phyloP scores from a whole-genome alignment of 1,140 invertebrate species.

The Luehdorfia chinensis region DNA sequence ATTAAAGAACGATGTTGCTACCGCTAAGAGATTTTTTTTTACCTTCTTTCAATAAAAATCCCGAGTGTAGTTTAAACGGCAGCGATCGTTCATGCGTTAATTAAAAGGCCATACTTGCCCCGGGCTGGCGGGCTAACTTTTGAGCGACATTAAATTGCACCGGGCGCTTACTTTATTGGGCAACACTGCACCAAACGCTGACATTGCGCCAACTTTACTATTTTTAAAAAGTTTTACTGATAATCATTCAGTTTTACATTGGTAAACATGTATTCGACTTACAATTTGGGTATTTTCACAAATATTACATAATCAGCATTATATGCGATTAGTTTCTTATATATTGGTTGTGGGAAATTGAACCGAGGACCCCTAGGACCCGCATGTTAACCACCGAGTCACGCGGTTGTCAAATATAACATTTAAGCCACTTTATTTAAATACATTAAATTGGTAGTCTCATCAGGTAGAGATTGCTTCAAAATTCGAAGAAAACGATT shows the following conservation, averaged over 20 bases:
- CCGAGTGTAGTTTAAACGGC: no score
- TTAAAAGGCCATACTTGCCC: slow-evolving; percentile 29
- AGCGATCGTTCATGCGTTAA: slow-evolving; percentile 21
- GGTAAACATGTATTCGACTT: neutral
- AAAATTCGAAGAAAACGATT: slow-evolving; percentile 40
- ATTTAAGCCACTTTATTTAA: no score
- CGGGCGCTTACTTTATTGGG: slow-evolving; percentile 51
- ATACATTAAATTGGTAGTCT: slow-evolving; percentile 14
- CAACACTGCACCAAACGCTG: slow-evolving; percentile 36
- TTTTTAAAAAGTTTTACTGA: slow-evolving; percentile 41
- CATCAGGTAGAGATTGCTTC: slow-evolving; percentile 18
- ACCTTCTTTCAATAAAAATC: no score
- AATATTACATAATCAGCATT: no score
- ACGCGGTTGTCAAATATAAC: no score
- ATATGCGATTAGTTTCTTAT: no score
- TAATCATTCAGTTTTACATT: neutral
- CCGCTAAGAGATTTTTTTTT: no score
- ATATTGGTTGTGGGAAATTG: no score
- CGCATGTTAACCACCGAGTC: no score
- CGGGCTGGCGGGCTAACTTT: slow-evolving; percentile 32
- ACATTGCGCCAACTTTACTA: slow-evolving; percentile 43
- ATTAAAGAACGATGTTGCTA: no score
- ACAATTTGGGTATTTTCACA: no score
- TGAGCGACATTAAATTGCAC: slow-evolving; percentile 60
- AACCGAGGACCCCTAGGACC: no score